phyloP scores from a whole-genome alignment of 2,888 invertebrate species.

The Acanthococcus lagerstroemiae region DNA sequence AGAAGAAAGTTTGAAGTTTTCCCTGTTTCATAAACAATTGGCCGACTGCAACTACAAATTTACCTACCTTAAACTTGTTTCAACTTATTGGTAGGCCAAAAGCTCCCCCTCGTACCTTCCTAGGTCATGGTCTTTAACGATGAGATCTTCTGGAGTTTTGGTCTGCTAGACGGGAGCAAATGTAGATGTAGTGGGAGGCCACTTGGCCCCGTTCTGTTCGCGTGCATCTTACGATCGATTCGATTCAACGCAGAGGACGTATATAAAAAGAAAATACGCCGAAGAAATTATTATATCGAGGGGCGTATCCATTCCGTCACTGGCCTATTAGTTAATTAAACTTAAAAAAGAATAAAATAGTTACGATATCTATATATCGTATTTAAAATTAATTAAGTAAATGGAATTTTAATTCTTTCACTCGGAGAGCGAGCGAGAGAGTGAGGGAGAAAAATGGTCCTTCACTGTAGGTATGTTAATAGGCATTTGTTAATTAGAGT shows the following conservation, averaged over 20 bases:
- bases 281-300: conserved; percentile 18
- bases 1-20: too few relatives aligned
- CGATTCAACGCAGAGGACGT: too few relatives aligned
- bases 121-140: too few relatives aligned
- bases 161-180: too few relatives aligned
- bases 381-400: conserved; percentile 26
- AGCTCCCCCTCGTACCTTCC: too few relatives aligned
- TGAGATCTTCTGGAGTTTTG: too few relatives aligned
- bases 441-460: not conserved
- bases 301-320: conserved; percentile 24
- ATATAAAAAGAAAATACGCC: not conserved
- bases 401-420: conserved; percentile 24
- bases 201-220: too few relatives aligned
- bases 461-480: conserved; percentile 4
- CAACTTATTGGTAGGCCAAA: too few relatives aligned
- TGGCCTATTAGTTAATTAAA: conserved; percentile 26
- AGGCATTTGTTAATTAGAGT: conserved; percentile 11
- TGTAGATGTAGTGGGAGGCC: too few relatives aligned
- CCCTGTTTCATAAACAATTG: too few relatives aligned
- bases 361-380: not conserved
- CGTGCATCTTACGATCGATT: not conserved
- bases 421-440: not conserved
- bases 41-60: too few relatives aligned
- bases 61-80: too few relatives aligned
- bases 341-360: conserved; percentile 1